A percentile compares a stretch with the other conserved stretches of the same genome.
Conservation (phyloP, 2,797 vertebrate genomes). For the Tapera naevia region DNA sequence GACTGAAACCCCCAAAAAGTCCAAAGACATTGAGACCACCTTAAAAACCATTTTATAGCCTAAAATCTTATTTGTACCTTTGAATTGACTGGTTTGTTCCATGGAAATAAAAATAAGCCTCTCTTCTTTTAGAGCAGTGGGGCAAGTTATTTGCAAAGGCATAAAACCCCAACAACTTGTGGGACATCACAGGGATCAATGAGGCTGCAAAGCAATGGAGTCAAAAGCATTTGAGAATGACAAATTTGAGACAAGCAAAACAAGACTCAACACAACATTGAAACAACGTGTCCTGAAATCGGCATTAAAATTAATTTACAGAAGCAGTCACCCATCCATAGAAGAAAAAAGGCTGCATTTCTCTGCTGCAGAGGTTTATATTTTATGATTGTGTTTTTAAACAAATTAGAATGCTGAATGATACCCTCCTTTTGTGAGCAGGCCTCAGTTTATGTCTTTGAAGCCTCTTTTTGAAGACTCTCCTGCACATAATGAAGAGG, state of each 20-base stretch:
- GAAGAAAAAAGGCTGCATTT: neutral
- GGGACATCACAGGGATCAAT: accelerated
- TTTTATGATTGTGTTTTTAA: neutral
- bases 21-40: neutral
- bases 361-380: neutral
- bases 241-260: neutral
- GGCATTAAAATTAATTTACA: neutral
- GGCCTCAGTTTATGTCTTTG: neutral
- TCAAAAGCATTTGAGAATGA: neutral
- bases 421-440: neutral
- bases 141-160: neutral
- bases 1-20: neutral
- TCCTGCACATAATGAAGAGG: neutral
- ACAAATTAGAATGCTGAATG: neutral
- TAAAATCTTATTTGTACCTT: neutral
- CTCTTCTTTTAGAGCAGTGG: neutral
- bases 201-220: neutral
- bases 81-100: neutral
- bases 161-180: neutral
- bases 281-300: neutral
- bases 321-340: neutral
- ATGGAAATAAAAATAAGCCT: neutral
- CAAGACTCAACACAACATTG: neutral
- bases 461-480: neutral
- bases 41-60: neutral